These are phyloP conservation scores for Sitodiplosis mosellana DNA, from an alignment of 1,140 invertebrate genomes.

Conservation along the genomic window DNA sequence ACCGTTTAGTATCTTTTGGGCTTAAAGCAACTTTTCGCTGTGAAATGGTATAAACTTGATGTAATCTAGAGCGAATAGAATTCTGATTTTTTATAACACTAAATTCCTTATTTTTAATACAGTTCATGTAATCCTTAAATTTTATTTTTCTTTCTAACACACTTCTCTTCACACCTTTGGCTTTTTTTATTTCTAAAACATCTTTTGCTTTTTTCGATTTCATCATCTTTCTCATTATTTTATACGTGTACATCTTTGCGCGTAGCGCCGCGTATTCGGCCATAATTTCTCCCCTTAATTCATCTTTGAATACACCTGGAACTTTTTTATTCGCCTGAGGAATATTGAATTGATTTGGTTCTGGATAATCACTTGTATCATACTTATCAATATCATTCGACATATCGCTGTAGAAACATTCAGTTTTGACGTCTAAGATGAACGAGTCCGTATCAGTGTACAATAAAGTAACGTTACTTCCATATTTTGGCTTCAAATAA, in stretches of 20 bases:
- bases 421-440: conserved; percentile 5
- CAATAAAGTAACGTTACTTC: conserved; percentile 8
- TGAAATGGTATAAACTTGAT: conserved; percentile 9
- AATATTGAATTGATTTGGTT: conserved; percentile 11
- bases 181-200: too few species aligned
- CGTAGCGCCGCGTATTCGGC: conserved; percentile 23
- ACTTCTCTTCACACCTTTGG: not conserved
- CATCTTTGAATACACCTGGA: conserved; percentile 30
- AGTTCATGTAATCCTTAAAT: not conserved
- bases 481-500: conserved; percentile 8
- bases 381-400: not conserved
- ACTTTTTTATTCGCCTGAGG: conserved; percentile 27
- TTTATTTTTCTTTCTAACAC: not conserved
- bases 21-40: conserved; percentile 11
- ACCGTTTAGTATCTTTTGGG: conserved; percentile 5
- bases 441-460: conserved; percentile 17
- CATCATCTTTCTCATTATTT: not conserved
- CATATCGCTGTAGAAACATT: not conserved
- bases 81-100: conserved; percentile 2
- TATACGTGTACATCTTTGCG: conserved; percentile 25
- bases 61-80: conserved; percentile 7
- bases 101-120: not conserved
- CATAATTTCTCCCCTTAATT: conserved; percentile 22
- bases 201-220: not conserved
- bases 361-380: not conserved